Conservation (phyloP, 1,140 invertebrate genomes). For the Lordiphosa stackelbergi region DNA sequence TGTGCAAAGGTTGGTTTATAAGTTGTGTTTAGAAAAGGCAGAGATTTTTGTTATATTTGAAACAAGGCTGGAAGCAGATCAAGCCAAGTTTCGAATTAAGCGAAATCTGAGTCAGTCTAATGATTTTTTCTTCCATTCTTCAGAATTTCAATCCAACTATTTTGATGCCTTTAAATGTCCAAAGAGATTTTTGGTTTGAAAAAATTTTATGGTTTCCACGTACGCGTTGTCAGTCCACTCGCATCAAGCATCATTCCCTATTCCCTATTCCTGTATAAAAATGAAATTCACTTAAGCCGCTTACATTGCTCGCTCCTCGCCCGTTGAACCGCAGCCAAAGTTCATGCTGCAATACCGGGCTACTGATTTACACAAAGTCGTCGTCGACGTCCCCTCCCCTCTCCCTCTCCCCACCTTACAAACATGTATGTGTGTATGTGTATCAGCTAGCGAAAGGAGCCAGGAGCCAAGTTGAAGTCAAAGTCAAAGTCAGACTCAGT, state of each 20-base stretch:
- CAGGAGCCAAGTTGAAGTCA: conserved; percentile 19
- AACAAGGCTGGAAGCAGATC: too few species aligned
- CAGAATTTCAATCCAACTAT: not conserved
- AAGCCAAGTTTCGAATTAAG: too few species aligned
- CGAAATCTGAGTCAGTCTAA: too few species aligned
- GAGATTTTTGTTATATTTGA: too few species aligned
- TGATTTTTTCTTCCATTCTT: too few species aligned
- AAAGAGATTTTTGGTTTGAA: not conserved
- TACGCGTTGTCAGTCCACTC: conserved; percentile 22
- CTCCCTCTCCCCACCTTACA: conserved; percentile 9
- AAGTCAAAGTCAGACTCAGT: conserved; percentile 18
- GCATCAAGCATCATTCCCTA: conserved; percentile 13
- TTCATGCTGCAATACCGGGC: conserved; percentile 49
- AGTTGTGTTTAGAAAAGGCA: too few species aligned
- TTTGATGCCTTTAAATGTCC: not conserved
- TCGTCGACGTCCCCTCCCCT: not conserved
- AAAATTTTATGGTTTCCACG: conserved; percentile 27
- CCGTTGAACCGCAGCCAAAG: conserved; percentile 38
- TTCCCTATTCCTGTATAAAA: conserved; percentile 22
- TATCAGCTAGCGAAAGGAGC: conserved; percentile 6
- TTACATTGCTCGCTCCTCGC: conserved; percentile 17
- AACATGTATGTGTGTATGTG: conserved; percentile 1
- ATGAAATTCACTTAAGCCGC: conserved; percentile 43
- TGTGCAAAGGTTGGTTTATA: not conserved
- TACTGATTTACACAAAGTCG: conserved; percentile 53